Base-by-base conservation (phyloP, 35 echinoderm and acorn worm genomes). In the Stichopus chloronotus region DNA sequence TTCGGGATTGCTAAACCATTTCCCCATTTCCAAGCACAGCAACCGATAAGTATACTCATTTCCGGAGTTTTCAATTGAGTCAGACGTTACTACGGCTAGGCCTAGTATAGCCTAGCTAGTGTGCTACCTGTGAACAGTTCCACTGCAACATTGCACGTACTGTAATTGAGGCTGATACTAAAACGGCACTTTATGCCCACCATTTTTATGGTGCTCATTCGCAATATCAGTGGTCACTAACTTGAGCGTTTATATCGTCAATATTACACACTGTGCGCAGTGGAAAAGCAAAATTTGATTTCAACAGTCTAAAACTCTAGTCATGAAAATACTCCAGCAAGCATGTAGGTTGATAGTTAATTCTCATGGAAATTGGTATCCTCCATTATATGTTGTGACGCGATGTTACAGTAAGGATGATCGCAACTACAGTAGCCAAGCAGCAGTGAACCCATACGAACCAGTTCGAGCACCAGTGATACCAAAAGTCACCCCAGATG, bases 281-380 rank as follows among this genome's bases (percentile, higher is more conserved):
- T 61, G 59, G 59, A 61, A 61, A 61, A 61, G 59, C 59, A 61
- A 61, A 61, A 61, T 25, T 81, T 77, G n/a, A 71, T 71, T 52
- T 81, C 20, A 24, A 81, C 25, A 81, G 5, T 30, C 12, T 81
- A 25, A 30, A 25, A 24, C 12, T 12, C 81, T 13, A 89, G 87
- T 63, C 87, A 89, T 89, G 87, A 89, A 89, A 89, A 89, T 89
- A 89, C 13, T 89, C 55, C 60, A 89, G 59, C 87, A 89, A 72
- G 87, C 87, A 89, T 89, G 87, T 89, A 89, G 87, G 60, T 59
- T 72, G 11, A 14, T 89, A 89, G 23, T 53, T 85, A 53, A 85
- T 72, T 52, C 87, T 23, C 57, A 89, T 19, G 14, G 87, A 72
- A 89, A 25, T 43, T 54, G 55, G 71, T 43, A 19, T 53, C 55